These are phyloP conservation scores for Aurelia sp. DNA, from an alignment of 30 jellyfish, hydroid and myxozoan genomes.

Conservation along the genomic window DNA sequence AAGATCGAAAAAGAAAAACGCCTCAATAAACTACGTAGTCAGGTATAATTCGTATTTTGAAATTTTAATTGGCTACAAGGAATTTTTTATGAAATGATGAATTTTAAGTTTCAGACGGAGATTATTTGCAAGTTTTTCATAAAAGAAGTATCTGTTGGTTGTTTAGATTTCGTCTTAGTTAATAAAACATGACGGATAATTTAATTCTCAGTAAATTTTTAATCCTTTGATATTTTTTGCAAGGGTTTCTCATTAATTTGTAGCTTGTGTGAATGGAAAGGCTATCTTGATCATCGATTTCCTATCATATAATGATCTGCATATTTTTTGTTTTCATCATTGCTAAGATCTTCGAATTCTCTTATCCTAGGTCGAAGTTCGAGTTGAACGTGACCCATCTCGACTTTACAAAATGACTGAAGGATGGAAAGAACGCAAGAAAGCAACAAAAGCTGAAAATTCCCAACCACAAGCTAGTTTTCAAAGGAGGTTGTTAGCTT, in stretches of 20 bases:
- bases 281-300: no score
- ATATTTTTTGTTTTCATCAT: neutral
- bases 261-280: no score
- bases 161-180: no score
- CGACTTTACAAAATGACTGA: constrained; percentile 76
- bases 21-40: constrained; percentile 67
- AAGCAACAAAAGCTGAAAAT: constrained; percentile 24
- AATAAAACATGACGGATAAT: no score
- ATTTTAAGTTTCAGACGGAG: neutral
- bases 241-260: no score
- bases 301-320: neutral
- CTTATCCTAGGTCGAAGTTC: constrained; percentile 68
- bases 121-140: neutral
- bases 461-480: constrained; percentile 48
- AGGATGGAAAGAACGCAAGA: constrained; percentile 84
- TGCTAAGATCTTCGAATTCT: neutral
- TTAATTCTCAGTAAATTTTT: no score
- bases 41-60: constrained; percentile 9
- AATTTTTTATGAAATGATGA: neutral
- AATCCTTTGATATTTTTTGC: no score
- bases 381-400: constrained; percentile 90
- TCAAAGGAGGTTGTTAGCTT: constrained; percentile 53
- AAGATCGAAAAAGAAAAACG: constrained; percentile 79
- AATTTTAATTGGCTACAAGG: neutral
- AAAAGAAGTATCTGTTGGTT: no score